Evolutionary conservation across 2,797 vertebrate genomes (phyloP).

Genomic region (Manis crassicaudata): DNA sequence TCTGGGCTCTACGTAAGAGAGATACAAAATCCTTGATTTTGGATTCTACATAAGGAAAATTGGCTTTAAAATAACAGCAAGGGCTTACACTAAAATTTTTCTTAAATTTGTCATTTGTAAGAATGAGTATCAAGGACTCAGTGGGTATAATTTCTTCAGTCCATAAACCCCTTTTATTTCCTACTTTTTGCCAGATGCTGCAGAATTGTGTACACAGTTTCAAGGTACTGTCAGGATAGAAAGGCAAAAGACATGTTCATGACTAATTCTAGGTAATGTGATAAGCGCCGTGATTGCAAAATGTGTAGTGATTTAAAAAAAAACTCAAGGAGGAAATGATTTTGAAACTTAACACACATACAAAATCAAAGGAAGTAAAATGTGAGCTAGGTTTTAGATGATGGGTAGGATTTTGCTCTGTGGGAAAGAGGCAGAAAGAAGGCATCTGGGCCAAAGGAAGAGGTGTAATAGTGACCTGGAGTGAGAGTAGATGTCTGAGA

Average conservation of each 20-base stretch:
- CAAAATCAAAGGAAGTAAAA: neutral
- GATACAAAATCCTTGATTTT: neutral
- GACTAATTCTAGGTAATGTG: neutral
- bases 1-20: too few species aligned
- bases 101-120: constrained; percentile 20
- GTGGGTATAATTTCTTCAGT: neutral
- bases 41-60: neutral
- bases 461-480: neutral
- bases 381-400: neutral
- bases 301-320: neutral
- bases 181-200: neutral
- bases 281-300: neutral
- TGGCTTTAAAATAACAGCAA: constrained; percentile 4
- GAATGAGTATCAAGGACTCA: neutral
- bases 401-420: neutral
- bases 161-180: neutral
- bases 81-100: neutral
- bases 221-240: neutral
- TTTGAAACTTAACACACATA: neutral
- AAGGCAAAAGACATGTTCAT: neutral
- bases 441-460: neutral
- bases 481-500: neutral
- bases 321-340: neutral
- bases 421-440: neutral
- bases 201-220: neutral